Evolutionary conservation across 2,888 invertebrate species (phyloP), one percentile per base, ranked within the genome.

Genomic region (Eretmocerus hayati): DNA sequence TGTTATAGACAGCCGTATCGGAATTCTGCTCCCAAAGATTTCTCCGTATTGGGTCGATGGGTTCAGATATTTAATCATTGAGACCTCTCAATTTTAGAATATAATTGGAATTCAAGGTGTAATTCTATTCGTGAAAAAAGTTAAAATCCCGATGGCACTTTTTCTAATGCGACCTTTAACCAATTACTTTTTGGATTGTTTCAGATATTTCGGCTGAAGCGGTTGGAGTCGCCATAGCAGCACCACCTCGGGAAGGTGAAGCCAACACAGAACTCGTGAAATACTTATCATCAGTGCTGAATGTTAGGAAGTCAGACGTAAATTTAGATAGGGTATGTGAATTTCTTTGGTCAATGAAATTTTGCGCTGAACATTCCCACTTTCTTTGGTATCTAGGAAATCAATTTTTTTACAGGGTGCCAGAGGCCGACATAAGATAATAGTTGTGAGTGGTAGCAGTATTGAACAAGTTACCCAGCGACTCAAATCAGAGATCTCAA

Each of bases 201-300:
- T 23, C 59, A 74, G 78, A 77, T 59, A 76, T 83, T 42, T 72
- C 75, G 2, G 66, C 70, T 2, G 85, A 86, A 62, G 80, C 79
- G 8, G 77, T 89, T 21, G 82, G 83, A n/a, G 75, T 88, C 13
- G 84, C 87, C 65, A 86, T 89, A 55, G 80, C 81, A 50, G 87
- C 88, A 2, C 87, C 87, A n/a, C 87, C 89, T 1, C 78, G 82
- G 4, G 88, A 89, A 62, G 86, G 89, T 3, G 85, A 87, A 72
- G 88, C 89, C 11, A 89, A 89, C 62, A 75, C 80, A 31, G 88
- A 87, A 64, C 74, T 89, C 8, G 73, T 88, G 0, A 84, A 83
- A 65, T 88, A 80, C 62, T 69, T 89, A 41, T 77, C 87, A 1
- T 76, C 78, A 55, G 72, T 86, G n/a, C 67, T 89, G 30, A 81